These are phyloP conservation scores for Plagodis pulveraria DNA, from an alignment of 2,888 invertebrate genomes.

Conservation along the genomic window DNA sequence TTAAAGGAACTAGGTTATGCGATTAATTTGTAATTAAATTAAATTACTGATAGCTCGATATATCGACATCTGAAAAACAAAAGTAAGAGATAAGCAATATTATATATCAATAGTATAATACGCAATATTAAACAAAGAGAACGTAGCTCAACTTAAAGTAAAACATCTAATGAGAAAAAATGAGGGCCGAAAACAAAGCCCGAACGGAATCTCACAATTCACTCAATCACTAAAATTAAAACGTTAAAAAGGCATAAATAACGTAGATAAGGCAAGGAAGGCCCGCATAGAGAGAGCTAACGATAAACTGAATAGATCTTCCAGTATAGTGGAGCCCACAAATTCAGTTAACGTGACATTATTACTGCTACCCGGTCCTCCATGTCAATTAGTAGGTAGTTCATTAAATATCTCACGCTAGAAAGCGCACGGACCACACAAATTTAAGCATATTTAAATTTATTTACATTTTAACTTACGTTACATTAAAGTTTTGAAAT, in stretches of 20 bases:
- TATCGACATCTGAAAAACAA: background rate
- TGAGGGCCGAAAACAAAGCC: constrained; percentile 4
- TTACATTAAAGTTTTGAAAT: constrained; percentile 35
- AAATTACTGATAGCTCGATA: background rate
- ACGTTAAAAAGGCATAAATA: constrained; percentile 35
- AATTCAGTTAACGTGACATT: constrained; percentile 62
- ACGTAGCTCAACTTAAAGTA: background rate
- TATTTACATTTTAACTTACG: constrained; percentile 36
- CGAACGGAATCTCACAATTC: constrained; percentile 9
- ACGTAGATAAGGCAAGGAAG: constrained; percentile 31
- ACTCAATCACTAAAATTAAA: constrained; percentile 26
- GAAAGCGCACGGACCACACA: constrained; percentile 43
- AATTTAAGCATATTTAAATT: constrained; percentile 39
- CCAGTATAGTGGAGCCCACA: constrained; percentile 50
- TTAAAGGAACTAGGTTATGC: constrained; percentile 23
- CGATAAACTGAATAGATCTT: constrained; percentile 52
- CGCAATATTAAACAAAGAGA: constrained; percentile 2
- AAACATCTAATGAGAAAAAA: constrained; percentile 5
- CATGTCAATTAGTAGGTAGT: constrained; percentile 66
- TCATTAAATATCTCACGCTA: constrained; percentile 45
- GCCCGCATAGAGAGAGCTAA: constrained; percentile 48
- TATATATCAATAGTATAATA: background rate
- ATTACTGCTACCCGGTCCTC: constrained; percentile 50
- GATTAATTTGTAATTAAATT: constrained; percentile 18
- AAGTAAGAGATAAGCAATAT: background rate